phyloP scores from a whole-genome alignment of 2,888 invertebrate genomes.

The Harpagoxenus sublaevis region DNA sequence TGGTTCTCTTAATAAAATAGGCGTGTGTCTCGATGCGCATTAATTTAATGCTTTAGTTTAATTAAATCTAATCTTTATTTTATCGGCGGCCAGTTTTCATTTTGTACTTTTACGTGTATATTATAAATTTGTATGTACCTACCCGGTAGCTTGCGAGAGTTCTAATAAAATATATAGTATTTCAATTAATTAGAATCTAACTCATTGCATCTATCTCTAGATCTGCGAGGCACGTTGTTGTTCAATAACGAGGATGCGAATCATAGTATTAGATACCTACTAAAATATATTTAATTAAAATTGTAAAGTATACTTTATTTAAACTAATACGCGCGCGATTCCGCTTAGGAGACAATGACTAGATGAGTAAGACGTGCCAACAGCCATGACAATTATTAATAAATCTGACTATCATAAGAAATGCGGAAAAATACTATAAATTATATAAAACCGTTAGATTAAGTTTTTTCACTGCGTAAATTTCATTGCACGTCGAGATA shows the following conservation, averaged over 20 bases:
- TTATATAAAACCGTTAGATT: constrained; percentile 19
- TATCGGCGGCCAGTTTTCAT: constrained; percentile 79
- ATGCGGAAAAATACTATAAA: constrained; percentile 11
- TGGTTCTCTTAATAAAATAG: not conserved
- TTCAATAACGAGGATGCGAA: constrained; percentile 48
- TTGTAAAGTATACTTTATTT: constrained; percentile 44
- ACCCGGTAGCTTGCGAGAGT: constrained; percentile 50
- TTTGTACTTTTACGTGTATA: constrained; percentile 68
- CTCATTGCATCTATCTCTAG: constrained; percentile 63
- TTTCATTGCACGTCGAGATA: constrained; percentile 22
- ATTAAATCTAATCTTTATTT: constrained; percentile 59
- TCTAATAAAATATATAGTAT: constrained; percentile 43
- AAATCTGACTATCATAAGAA: constrained; percentile 66
- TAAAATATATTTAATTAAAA: constrained; percentile 64
- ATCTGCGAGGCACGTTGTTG: constrained; percentile 69
- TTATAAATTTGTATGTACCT: constrained; percentile 68
- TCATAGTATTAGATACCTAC: constrained; percentile 39
- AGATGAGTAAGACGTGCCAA: constrained; percentile 47
- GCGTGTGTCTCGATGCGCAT: constrained; percentile 57
- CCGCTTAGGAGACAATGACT: constrained; percentile 54
- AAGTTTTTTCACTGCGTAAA: constrained; percentile 7
- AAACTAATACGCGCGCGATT: constrained; percentile 39
- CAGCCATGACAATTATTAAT: constrained; percentile 71
- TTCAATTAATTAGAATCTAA: constrained; percentile 57
- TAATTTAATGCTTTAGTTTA: constrained; percentile 51